Base-by-base conservation (phyloP, 1,140 invertebrate species). In the Formica selysi region DNA sequence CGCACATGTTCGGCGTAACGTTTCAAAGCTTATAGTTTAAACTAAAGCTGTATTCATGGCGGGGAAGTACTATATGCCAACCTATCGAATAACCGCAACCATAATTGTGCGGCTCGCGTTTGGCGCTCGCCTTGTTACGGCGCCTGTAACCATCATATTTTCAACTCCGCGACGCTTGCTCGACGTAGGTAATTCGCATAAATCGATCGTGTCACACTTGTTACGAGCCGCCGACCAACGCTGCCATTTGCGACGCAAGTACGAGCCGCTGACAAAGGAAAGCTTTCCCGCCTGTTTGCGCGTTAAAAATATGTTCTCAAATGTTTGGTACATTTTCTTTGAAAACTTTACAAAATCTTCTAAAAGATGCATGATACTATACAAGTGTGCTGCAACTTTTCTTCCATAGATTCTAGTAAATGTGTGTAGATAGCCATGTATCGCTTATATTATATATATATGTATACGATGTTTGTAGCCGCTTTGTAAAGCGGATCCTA, bases 1-100 rank as follows among this genome's bases (percentile, higher is more conserved):
- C 32, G 38, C 5, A 3, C 19, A 26, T 22, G 11, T 41, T 38
- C 5, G 26, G 29, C 29, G 54, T 61, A 48, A 74, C 54, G 68
- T 62, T 83, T 44, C 68, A 83, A 61, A 73, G 79, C 57, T 61
- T 62, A 48, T 26, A 48, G 59, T 44, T 41, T 48, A 73, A 73
- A 61, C 8, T 59, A 59, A 61, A 81, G 67, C 67, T 61, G 26
- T 61, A 73, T 73, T 13, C 67, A 44, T 7, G 26, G 13, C 32
- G 48, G 8, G 32, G 4, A 6, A 80, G 51, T 41, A 16, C 51
- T 80, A 65, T 70, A 48, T 59, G 32, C 22, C 36, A 38, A 80
- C 16, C 79, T 83, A 83, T 83, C 68, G 68, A 83, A 62, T 83
- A 74, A 83, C 68, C 68, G 38, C 79, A 81, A 22, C 38, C 19